Base-by-base conservation (phyloP, 2,888 invertebrate species). In the Melinaea marsaeus region DNA sequence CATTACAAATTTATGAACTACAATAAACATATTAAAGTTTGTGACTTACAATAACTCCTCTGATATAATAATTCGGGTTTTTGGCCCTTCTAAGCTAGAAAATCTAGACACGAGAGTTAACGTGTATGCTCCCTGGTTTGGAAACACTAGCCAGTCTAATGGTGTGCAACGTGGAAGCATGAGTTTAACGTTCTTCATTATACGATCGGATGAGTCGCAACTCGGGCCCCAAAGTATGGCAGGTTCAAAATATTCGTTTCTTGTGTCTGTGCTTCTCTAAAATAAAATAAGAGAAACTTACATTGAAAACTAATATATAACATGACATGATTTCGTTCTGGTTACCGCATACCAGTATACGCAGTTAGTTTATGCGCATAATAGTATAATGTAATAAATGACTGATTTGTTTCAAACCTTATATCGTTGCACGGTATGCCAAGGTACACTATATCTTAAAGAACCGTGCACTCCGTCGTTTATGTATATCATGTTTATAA, bases 211-310 rank as follows among this genome's bases (percentile, higher is more conserved):
- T 74, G 77, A 78, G 59, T 79, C 77, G 35, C 78, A 76, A n/a
- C 74, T 78, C 0, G 79, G 79, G 3, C 79, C 79, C 78, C 78
- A 80, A 0, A 80, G 69, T 2, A 79, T 76, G 0, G 72, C 64
- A 3, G 73, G 74, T 62, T 78, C 75, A 3, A 66, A 35, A 11
- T 62, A 55, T 13, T 71, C 66, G 6, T 62, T 48, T 22, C 68
- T 69, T 56, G 59, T 63, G 45, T 69, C 62, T 34, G 58, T 32
- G 2, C 61, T 51, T 48, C 55, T 64, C 75, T 74, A 65, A 55
- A 62, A 61, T 32, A 57, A 45, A 55, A 48, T 48, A 37, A 11
- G 5, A 13, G 0, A 35, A 13, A 6, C 7, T 37, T 37, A 6
- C 7, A 37, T 37, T 6, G 4, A 4, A 7, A 37, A 6, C 7